Evolutionary conservation across 2,888 invertebrate species (phyloP), one percentile per base, ranked within the genome.

Genomic region (Aproaerema taeniolella): DNA sequence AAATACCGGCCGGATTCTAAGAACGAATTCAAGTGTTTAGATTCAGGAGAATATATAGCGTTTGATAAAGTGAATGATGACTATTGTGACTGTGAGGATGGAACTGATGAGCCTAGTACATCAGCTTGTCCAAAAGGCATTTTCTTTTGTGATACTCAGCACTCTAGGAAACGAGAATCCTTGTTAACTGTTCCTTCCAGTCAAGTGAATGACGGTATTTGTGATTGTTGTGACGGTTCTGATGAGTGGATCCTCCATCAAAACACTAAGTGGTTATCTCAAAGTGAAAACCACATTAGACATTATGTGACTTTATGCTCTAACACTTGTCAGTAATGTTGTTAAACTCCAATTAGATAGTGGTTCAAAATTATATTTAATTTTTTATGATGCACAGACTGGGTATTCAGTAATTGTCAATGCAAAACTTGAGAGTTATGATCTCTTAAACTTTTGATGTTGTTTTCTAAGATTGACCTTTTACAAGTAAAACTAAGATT

Each of bases 191-290:
- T 88, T 52, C 91, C 93, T 7, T 94, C 97, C 1, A 92, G 92
- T 47, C 89, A 93, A 65, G 93, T 99, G 0, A 97, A 97, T 76
- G 98, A 98, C 88, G 95, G 95, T 5, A 92, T 97, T 50, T 98
- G 98, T 86, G 96, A 96, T 74, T 96, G 96, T 61, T 96, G 95
- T 73, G 96, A 96, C 80, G 95, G 95, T n/a, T 93, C 94, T 31
- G 96, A 96, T 74, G 96, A 96, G 72, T 95, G 92, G 91, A 47
- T 73, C 5, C 53, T 58, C 39, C 31, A 55, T 2, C 17, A 49
- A 5, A 53, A 50, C 13, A 46, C 58, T 30, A 67, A 61, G 47
- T 46, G 83, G 15, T 50, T 85, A 11, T 79, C 80, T 8, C 83
- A 85, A 53, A 62, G 60, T 43, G 31, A 42, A 5, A 67, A 55